Evolutionary conservation across 1,140 invertebrate species (phyloP).

Genomic region (Antheraea pernyi): DNA sequence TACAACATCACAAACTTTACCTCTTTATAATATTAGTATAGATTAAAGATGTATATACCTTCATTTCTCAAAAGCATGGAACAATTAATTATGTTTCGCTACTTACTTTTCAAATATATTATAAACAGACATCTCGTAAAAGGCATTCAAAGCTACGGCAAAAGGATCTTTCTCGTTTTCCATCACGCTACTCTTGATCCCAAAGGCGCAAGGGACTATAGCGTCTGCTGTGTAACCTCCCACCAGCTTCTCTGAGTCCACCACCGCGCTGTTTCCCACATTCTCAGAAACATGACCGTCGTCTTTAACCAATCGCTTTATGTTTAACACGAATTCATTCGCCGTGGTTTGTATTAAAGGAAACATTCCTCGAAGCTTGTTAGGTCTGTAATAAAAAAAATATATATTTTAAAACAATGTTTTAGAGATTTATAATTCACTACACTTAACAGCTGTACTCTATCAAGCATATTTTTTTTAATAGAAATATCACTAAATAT

Average conservation of each 20-base stretch:
- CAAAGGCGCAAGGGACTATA: constrained; percentile 70
- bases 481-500: too few relatives aligned
- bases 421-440: too few relatives aligned
- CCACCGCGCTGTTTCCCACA: constrained; percentile 15
- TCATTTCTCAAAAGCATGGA: neutral
- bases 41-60: too few relatives aligned
- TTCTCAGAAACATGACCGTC: constrained; percentile 5
- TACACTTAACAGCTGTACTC: too few relatives aligned
- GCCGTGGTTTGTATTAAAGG: constrained; percentile 64
- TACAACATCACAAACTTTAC: too few relatives aligned
- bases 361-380: constrained; percentile 66
- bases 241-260: constrained; percentile 52
- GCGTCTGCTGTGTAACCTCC: constrained; percentile 69
- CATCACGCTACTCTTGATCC: constrained; percentile 66
- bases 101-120: constrained; percentile 74
- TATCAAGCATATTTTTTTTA: too few relatives aligned
- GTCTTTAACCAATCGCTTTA: constrained; percentile 35
- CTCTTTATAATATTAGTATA: too few relatives aligned
- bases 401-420: neutral
- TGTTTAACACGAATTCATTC: constrained; percentile 44
- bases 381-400: constrained; percentile 52
- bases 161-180: constrained; percentile 60
- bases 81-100: neutral
- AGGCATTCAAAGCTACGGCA: constrained; percentile 59
- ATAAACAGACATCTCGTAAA: constrained; percentile 60